Conservation (phyloP, 2,888 invertebrate genomes). For the Esperia sulphurella region DNA sequence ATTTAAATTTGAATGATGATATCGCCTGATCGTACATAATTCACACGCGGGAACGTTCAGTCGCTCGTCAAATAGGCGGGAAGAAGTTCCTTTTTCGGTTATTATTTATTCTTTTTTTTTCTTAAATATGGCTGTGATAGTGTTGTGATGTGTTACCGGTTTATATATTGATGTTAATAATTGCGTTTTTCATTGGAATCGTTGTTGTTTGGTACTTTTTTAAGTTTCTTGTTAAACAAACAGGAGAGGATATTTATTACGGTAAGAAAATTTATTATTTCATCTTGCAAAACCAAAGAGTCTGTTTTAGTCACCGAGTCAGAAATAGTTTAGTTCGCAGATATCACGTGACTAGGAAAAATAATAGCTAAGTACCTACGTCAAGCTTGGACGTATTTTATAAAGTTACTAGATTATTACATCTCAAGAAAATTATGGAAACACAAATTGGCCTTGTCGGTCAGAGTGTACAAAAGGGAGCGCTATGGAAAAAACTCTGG, state of each 20-base stretch:
- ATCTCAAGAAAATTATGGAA: no score
- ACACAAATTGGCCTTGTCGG: no score
- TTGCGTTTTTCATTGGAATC: slow-evolving; percentile 43
- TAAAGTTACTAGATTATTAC: no score
- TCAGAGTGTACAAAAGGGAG: no score
- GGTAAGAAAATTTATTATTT: slow-evolving; percentile 30
- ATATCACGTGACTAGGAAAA: no score
- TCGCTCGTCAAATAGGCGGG: slow-evolving; percentile 54
- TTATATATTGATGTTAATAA: slow-evolving; percentile 53
- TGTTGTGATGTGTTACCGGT: slow-evolving; percentile 58
- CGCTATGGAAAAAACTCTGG: no score
- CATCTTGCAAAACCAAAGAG: no score
- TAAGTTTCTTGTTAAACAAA: slow-evolving; percentile 28
- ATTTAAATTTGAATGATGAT: slow-evolving; percentile 18
- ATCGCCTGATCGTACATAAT: slow-evolving; percentile 3
- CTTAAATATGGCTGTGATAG: slow-evolving; percentile 38
- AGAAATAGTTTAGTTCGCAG: no score
- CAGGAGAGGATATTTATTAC: slow-evolving; percentile 18
- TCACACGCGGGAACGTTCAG: slow-evolving; percentile 41
- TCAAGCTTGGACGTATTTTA: no score
- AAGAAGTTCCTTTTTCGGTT: slow-evolving; percentile 34
- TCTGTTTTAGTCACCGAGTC: no score
- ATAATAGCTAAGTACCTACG: no score
- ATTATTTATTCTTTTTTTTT: slow-evolving; percentile 23
- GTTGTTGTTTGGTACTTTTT: slow-evolving; percentile 44